Evolutionary conservation across 53 echinoderm and acorn worm species (phyloP), one percentile per base, ranked within the genome.

Genomic region (Pentamera pediparva): DNA sequence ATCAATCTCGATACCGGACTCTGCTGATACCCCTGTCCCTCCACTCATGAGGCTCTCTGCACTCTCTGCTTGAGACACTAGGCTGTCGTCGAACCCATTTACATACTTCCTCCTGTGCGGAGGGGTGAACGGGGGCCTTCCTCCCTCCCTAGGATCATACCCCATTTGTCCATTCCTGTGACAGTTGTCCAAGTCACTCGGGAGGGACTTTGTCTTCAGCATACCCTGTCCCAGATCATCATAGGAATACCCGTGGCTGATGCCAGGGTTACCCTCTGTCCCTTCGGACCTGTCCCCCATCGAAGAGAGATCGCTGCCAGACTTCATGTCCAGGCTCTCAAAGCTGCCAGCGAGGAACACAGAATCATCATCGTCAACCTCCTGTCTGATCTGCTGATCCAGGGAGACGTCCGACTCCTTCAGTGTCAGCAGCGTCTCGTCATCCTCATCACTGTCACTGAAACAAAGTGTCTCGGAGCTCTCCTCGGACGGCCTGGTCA

Each of bases 1-100:
- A 67, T 67, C 67, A 13, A 67, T 67, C 22, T 72, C 73, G 36
- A 72, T 72, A 25, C 55, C 73, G n/a, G 52, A 72, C 17, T 72
- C 73, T 11, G 52, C 73, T 35, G 73, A 72, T 6, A 53, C 55
- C 12, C 55, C 73, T 3, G 73, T 72, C 35, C 55, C 73, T 31
- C 55, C 73, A 53, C 73, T 54, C 54, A 72, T 53, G 8, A 53
- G 52, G 54, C 73, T 72, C 34, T 72, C 52, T 2, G 52, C 73
- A 72, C 73, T 72, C 53, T 72, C 73, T 43, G 67, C 67, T n/a
- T 67, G 67, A 3, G 67, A 67, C 13, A 67, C 67, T 12, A 26
- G 67, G 45, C 47, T 25, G 2, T 67, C 67, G 7, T 67, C 45
- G 18, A 39, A 28, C 18, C 45, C 26, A 12, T 17, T 67, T 7